Evolutionary conservation across 92 coral and sea anemone species (phyloP), one percentile per base, ranked within the genome.

Genomic region (Umimayanthus kanabou): DNA sequence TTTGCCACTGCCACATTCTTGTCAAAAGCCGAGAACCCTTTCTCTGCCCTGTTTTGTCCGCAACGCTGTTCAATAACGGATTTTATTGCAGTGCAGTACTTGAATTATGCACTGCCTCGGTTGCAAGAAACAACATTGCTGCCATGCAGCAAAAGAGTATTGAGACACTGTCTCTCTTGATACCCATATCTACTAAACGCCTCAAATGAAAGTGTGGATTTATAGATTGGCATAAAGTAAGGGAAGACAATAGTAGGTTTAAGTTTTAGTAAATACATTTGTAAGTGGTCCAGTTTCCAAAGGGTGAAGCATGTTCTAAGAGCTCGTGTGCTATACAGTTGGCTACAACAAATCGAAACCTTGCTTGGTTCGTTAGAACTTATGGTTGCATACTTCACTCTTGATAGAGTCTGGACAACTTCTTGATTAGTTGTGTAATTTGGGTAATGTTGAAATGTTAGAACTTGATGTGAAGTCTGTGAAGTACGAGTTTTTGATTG

Each of bases 141-240:
- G 87, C 87, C 73, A 71, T 83, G 87, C 77, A 83, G 87, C 87
- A 67, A 69, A 66, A 69, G 78, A 83, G 78, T 83, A 83, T 83
- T 39, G 87, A 55, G 87, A 83, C 87, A 22, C 64, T 83, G 87
- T 83, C 87, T 70, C 79, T 25, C 50, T 42, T 69, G 43, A 58
- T 65, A 22, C 39, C 84, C 37, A 83, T 26, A 37, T 47, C 87
- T 67, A 40, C 28, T 47, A 18, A 83, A 40, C 47, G 76, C 65
- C 78, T 73, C 29, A 16, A 13, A 50, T 42, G 37, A 70, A 83
- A 40, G 78, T 82, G 77, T 81, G 58, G 79, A 39, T 39, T 75
- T 30, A 33, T 40, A 40, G 77, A 39, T 33, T n/a, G 79, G 77
- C 77, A 37, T 39, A 75, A 16, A 20, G 50, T 18, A 39, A 43